These are phyloP conservation scores for Cardiocondyla obscurior DNA, from an alignment of 1,140 invertebrate species.

Conservation along the genomic window DNA sequence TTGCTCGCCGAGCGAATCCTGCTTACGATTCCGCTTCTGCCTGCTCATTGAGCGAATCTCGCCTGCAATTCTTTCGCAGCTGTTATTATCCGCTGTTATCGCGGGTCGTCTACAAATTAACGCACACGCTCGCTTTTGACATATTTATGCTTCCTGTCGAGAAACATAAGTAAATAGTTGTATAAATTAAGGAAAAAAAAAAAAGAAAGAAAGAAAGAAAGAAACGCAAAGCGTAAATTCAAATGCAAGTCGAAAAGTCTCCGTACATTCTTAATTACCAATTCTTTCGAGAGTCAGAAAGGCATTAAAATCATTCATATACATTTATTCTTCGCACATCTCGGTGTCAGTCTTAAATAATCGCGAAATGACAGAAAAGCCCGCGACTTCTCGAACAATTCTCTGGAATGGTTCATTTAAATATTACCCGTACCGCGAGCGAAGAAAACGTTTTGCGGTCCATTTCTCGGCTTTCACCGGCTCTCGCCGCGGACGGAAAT, in stretches of 20 bases:
- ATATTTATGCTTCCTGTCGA: background rate
- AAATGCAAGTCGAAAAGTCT: background rate
- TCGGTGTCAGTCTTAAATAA: background rate
- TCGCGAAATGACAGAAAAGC: background rate
- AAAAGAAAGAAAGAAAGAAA: background rate
- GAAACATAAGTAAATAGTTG: background rate
- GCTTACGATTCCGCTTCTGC: background rate
- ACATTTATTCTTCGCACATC: background rate
- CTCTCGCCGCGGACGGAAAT: conserved; percentile 40
- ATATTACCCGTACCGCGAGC: conserved; percentile 10
- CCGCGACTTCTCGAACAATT: background rate
- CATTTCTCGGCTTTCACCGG: conserved; percentile 55
- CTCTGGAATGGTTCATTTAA: conserved; percentile 14
- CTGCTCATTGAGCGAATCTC: conserved; percentile 1
- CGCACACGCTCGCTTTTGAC: background rate
- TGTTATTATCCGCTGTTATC: background rate
- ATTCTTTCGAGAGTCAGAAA: too few relatives aligned
- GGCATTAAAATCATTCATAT: too few relatives aligned
- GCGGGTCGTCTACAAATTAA: background rate
- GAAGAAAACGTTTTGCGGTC: conserved; percentile 40
- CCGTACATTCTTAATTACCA: too few relatives aligned
- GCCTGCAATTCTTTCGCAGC: background rate
- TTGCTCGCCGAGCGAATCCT: background rate
- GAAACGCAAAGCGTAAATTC: background rate
- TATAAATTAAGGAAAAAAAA: background rate